A percentile compares a stretch with the other conserved stretches of the same genome.
Conservation (phyloP, 1,140 invertebrate species). For the Drosophila equinoxialis region DNA sequence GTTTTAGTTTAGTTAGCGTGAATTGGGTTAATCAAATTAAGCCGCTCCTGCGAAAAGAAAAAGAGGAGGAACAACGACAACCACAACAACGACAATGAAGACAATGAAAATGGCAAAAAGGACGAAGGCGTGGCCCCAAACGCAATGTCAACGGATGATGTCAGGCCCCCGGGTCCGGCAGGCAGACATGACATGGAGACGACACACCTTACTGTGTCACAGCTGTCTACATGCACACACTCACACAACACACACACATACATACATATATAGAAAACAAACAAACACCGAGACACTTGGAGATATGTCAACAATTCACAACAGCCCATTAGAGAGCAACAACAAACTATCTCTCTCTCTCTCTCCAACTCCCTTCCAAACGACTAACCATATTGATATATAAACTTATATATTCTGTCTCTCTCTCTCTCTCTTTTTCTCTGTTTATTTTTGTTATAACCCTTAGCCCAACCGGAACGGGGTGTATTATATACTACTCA, state of each 20-base stretch:
- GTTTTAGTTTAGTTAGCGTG: conserved; percentile 12
- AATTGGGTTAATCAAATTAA: conserved; percentile 82
- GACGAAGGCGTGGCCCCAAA: conserved; percentile 64
- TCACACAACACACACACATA: conserved; percentile 27
- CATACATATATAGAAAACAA: conserved; percentile 14
- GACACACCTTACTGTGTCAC: conserved; percentile 73
- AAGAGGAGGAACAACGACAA: conserved; percentile 1
- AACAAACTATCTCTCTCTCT: background rate
- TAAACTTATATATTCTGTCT: conserved; percentile 58
- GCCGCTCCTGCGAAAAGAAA: conserved; percentile 56
- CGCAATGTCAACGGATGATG: conserved; percentile 63
- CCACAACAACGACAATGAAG: background rate
- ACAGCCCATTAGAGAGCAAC: conserved; percentile 16
- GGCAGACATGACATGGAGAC: conserved; percentile 34
- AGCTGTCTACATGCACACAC: conserved; percentile 63
- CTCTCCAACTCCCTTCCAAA: conserved; percentile 21
- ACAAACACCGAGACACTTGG: conserved; percentile 27
- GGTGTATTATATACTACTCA: conserved; percentile 81
- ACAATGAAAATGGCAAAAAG: conserved; percentile 40
- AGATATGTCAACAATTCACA: conserved; percentile 6
- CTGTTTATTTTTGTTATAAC: conserved; percentile 38
- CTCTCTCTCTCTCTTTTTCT: conserved; percentile 44
- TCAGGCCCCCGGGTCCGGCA: conserved; percentile 45
- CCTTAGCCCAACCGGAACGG: conserved; percentile 76
- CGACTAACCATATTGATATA: conserved; percentile 45